Conservation (phyloP, 1,140 invertebrate species). For the Battus philenor region DNA sequence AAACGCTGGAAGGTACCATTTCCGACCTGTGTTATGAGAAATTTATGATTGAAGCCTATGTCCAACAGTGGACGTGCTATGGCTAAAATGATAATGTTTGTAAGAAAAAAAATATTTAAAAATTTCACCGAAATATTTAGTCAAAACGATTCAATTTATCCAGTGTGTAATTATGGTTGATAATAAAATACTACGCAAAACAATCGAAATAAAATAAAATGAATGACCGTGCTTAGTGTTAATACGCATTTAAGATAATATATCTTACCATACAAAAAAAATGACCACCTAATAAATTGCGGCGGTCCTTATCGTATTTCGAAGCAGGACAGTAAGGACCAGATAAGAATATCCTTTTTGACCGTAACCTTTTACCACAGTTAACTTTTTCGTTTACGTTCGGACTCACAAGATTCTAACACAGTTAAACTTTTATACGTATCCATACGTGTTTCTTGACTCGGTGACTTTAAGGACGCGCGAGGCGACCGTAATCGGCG, state of each 20-base stretch:
- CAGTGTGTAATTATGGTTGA: too few species aligned
- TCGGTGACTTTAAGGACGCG: slow-evolving; percentile 27
- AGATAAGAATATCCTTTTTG: slow-evolving; percentile 51
- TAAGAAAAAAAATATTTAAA: background rate
- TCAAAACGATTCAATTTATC: background rate
- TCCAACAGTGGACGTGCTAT: too few species aligned
- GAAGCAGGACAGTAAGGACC: slow-evolving; percentile 53
- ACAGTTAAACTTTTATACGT: slow-evolving; percentile 24
- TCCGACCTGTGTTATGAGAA: too few species aligned
- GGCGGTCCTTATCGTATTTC: slow-evolving; percentile 56
- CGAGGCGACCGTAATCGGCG: slow-evolving; percentile 50
- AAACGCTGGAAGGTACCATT: too few species aligned
- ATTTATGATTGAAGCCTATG: too few species aligned
- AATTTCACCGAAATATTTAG: background rate
- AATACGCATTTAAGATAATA: slow-evolving; percentile 73
- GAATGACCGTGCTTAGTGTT: slow-evolving; percentile 58
- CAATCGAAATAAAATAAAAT: slow-evolving; percentile 33
- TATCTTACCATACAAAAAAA: slow-evolving; percentile 64
- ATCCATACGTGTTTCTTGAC: slow-evolving; percentile 32
- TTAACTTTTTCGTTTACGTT: slow-evolving; percentile 49
- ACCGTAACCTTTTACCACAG: slow-evolving; percentile 24
- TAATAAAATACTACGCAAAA: too few species aligned
- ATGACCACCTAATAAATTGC: slow-evolving; percentile 69
- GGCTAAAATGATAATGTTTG: background rate
- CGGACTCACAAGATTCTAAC: slow-evolving; percentile 21